Base-by-base conservation (phyloP, 2,113 vertebrate species). In the Opisthocomus hoazin region DNA sequence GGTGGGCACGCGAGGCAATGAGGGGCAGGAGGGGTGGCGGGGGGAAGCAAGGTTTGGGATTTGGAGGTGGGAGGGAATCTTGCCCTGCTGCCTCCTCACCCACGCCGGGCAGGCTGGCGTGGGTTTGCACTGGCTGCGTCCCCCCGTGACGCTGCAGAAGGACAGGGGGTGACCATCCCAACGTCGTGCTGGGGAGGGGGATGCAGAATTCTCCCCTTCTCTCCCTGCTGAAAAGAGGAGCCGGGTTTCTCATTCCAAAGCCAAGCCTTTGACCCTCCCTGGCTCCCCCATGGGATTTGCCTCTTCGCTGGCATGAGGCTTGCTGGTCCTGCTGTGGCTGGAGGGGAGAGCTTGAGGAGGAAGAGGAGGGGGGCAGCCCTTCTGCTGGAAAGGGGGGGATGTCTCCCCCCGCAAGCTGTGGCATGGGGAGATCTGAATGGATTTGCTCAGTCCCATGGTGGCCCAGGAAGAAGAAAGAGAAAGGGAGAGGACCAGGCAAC, bases 1-100 rank as follows among this genome's bases (percentile, higher is more conserved):
- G 91, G 57, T 82, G 87, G 94, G 92, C 93, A 79, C 5, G 15
- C 20, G 29, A 82, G 87, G 57, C 56, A 39, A 74, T 41, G n/a
- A 84, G 34, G 87, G 87, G 46, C 53, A 75, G 68, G 60, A 86
- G 78, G 85, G 64, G 12, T 24, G 50, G 32, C 0, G 23, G 46
- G 43, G 32, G 16, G 51, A 27, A 56, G 19, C 5, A 58, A 43
- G 23, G 51, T 41, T 39, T 85, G 70, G 75, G 53, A 68, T 78
- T 51, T 45, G 71, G 39, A 34, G 27, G 12, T 29, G 75, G 75
- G 24, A 21, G 9, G 30, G 54, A 6, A 32, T 75, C 65, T 75
- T 76, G 39, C 4, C 19, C 29, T 60, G 29, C 36, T 79, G 32
- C n/a, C 27, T 45, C 60, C 37, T 71, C 3, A 3, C 48, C 34